Conservation (phyloP, 2,797 vertebrate species). For the Halcyon chelicuti region DNA sequence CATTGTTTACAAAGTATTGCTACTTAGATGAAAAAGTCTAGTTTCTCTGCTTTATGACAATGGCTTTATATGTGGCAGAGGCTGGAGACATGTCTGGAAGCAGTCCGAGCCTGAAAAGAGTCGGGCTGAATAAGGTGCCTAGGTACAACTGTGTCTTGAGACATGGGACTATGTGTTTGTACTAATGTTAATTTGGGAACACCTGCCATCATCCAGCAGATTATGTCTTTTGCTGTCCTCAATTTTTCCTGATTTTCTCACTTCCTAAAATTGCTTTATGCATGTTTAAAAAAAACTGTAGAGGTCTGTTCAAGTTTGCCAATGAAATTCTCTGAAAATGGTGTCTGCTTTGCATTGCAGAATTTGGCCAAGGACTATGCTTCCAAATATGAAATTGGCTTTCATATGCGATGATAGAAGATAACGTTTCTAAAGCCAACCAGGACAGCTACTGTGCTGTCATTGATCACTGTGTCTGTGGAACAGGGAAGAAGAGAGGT, state of each 20-base stretch:
- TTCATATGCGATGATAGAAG: background rate
- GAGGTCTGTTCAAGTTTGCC: background rate
- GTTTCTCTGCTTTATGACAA: background rate
- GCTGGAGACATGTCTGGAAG: background rate
- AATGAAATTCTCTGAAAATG: background rate
- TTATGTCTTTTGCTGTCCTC: background rate
- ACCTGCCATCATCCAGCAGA: background rate
- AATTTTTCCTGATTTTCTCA: background rate
- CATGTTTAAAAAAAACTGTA: background rate
- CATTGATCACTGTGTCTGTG: background rate
- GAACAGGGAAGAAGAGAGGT: background rate
- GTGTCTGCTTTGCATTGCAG: background rate
- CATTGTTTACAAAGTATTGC: background rate
- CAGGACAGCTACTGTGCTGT: background rate
- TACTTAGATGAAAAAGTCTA: background rate
- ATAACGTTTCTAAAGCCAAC: background rate
- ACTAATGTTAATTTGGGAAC: background rate
- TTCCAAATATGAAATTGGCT: background rate
- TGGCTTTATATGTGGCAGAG: background rate
- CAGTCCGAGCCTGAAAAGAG: background rate
- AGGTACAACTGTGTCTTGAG: background rate
- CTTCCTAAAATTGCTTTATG: background rate
- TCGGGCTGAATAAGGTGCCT: fast-evolving
- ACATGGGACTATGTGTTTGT: background rate
- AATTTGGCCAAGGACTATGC: background rate